These are phyloP conservation scores for Blera fallax DNA, from an alignment of 2,888 invertebrate species.

Conservation along the genomic window DNA sequence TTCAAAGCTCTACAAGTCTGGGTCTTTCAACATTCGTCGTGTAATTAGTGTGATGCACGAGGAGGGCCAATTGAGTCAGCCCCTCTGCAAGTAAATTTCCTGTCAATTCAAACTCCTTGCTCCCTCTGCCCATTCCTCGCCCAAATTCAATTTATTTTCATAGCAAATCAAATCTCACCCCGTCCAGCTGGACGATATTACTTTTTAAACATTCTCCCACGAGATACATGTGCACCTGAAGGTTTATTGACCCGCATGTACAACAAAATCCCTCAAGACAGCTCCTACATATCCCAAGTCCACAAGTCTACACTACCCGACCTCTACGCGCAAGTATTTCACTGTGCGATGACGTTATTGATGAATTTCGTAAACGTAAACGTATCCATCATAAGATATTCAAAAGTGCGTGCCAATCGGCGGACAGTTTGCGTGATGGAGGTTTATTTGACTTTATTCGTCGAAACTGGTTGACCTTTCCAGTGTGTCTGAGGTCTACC, in stretches of 20 bases:
- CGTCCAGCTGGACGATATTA: too few species aligned
- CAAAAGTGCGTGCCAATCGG: background rate
- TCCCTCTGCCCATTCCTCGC: background rate
- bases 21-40: too few species aligned
- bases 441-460: background rate
- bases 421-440: constrained; percentile 4
- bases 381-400: background rate
- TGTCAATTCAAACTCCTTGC: too few species aligned
- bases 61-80: too few species aligned
- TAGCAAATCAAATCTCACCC: background rate
- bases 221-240: background rate
- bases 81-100: too few species aligned
- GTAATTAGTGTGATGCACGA: too few species aligned
- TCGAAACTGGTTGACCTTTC: constrained; percentile 8
- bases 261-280: too few species aligned
- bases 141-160: background rate
- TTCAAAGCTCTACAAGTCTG: too few species aligned
- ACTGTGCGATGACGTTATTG: background rate
- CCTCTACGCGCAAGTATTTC: background rate
- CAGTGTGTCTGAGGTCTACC: background rate
- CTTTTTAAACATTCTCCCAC: background rate
- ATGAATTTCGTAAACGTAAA: background rate
- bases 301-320: too few species aligned
- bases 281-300: too few species aligned
- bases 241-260: too few species aligned